Conservation (phyloP, 92 coral and sea anemone genomes). For the Desmophyllum pertusum region DNA sequence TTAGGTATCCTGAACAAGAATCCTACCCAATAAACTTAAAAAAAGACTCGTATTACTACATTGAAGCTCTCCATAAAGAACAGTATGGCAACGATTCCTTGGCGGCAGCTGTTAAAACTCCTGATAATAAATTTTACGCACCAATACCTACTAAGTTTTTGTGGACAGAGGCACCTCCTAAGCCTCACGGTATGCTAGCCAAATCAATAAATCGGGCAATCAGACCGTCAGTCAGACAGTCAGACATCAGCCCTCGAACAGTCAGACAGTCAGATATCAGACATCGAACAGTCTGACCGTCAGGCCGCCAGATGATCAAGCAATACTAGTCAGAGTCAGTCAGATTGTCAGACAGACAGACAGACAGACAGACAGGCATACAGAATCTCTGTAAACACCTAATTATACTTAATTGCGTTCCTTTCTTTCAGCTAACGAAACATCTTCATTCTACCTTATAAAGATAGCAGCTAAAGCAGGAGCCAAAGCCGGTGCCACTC, state of each 20-base stretch:
- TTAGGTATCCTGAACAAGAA: conserved; percentile 73
- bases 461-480: conserved; percentile 82
- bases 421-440: conserved; percentile 9
- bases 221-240: neutral
- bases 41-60: conserved; percentile 74
- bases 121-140: conserved; percentile 38
- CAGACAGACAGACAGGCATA: neutral
- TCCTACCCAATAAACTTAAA: conserved; percentile 66
- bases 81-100: conserved; percentile 74
- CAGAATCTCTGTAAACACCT: too few species aligned
- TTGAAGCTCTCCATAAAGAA: conserved; percentile 85
- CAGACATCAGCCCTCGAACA: too few species aligned
- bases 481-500: conserved; percentile 78
- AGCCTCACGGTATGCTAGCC: conserved; percentile 24
- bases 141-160: conserved; percentile 83
- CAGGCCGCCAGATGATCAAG: too few species aligned
- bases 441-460: conserved; percentile 10
- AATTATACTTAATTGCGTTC: neutral
- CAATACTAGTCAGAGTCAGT: too few species aligned
- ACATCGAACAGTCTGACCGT: neutral
- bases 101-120: conserved; percentile 65
- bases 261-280: too few species aligned
- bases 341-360: neutral
- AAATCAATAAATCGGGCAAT: neutral
- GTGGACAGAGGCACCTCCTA: conserved; percentile 67